Percentiles rank a stretch among this genome's conserved stretches.
Conservation (phyloP, 2,888 invertebrate species). For the Scaptomyza reducta region DNA sequence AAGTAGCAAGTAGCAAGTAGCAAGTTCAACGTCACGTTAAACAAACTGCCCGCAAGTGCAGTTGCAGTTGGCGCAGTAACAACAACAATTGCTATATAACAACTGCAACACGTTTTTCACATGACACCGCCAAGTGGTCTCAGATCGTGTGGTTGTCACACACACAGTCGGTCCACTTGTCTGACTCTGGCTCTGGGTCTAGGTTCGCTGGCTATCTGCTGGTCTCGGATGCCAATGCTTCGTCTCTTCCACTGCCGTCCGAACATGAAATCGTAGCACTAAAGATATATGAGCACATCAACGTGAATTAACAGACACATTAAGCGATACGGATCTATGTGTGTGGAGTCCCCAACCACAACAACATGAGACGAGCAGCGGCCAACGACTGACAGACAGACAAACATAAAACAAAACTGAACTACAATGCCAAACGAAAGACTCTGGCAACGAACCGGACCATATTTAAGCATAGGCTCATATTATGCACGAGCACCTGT, state of each 20-base stretch:
- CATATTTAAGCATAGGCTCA: conserved; percentile 1
- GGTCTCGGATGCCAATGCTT: conserved; percentile 29
- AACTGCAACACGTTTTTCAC: conserved; percentile 63
- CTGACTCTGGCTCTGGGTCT: conserved; percentile 19
- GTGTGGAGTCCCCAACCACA: conserved; percentile 54
- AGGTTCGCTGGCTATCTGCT: conserved; percentile 18
- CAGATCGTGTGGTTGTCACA: conserved; percentile 22
- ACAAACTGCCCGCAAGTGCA: conserved; percentile 36
- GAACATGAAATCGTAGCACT: conserved; percentile 71
- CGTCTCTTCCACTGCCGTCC: conserved; percentile 23
- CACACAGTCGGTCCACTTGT: conserved; percentile 39
- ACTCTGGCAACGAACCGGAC: conserved; percentile 72
- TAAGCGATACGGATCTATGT: conserved; percentile 73
- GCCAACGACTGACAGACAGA: not conserved
- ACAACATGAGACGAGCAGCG: conserved; percentile 44
- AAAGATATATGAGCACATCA: conserved; percentile 79
- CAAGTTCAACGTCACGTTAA: conserved; percentile 68
- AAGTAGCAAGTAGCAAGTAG: conserved; percentile 64
- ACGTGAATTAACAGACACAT: conserved; percentile 80
- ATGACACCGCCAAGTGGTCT: conserved; percentile 56
- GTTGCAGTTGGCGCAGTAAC: conserved; percentile 16
- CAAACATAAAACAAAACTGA: conserved; percentile 12
- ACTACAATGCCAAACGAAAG: conserved; percentile 60
- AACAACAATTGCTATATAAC: conserved; percentile 30
- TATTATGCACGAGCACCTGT: conserved; percentile 18